Evolutionary conservation across 2,888 invertebrate species (phyloP).

Genomic region (Lycocerus yunnanus): DNA sequence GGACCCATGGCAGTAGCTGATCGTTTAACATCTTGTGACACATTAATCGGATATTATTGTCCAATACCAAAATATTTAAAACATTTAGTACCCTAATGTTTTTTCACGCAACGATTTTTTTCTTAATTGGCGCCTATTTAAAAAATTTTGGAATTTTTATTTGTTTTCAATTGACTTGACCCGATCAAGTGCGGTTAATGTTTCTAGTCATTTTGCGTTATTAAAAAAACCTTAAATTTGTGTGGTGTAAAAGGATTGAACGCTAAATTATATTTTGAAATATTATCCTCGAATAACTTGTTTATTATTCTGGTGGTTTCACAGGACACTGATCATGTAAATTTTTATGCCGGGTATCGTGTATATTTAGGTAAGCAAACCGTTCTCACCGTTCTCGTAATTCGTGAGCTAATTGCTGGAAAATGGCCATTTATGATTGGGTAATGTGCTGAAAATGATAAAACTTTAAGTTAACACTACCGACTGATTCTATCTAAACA

Average conservation of each 20-base stretch:
- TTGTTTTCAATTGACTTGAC: background rate
- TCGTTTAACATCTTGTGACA: conserved; percentile 29
- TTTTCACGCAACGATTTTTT: conserved; percentile 1
- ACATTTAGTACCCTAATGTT: conserved; percentile 4
- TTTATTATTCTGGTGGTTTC: conserved; percentile 18
- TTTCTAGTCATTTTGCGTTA: background rate
- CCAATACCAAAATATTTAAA: conserved; percentile 14
- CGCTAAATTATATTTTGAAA: conserved; percentile 27
- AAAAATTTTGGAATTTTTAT: background rate
- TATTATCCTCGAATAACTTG: conserved; percentile 23
- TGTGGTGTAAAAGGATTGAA: conserved; percentile 16
- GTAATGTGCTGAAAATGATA: background rate
- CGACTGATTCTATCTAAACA: background rate
- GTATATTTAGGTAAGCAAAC: conserved; percentile 13
- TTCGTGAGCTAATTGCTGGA: conserved; percentile 13
- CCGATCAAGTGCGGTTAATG: background rate
- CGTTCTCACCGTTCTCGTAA: conserved; percentile 30
- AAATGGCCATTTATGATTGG: background rate
- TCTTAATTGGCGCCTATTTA: background rate
- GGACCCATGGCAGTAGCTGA: conserved; percentile 19
- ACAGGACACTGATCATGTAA: conserved; percentile 23
- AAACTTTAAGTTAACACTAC: background rate
- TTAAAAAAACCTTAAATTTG: conserved; percentile 1
- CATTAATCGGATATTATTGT: conserved; percentile 28
- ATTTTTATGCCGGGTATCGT: conserved; percentile 17